phyloP scores from a whole-genome alignment of 2,797 vertebrate species.

The Pseudotriccus pelzelni region DNA sequence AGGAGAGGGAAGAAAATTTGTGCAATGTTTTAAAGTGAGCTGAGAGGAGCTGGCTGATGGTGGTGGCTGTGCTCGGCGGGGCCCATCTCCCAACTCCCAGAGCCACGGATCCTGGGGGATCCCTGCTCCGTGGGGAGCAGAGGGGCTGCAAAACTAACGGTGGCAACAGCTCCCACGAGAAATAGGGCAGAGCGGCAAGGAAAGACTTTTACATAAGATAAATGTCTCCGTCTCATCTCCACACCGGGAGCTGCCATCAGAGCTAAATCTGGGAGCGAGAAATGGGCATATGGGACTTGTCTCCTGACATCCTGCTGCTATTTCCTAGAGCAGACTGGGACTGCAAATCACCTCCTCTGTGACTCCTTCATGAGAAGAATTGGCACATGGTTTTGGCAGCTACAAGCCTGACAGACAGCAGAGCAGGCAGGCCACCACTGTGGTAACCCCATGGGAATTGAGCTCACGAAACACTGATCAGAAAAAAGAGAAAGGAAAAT shows the following conservation, averaged over 20 bases:
- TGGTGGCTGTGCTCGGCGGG: background rate
- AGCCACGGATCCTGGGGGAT: background rate
- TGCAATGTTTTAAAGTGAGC: background rate
- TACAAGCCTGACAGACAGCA: background rate
- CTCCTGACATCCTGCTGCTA: slow-evolving; percentile 1
- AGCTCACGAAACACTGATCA: rapidly evolving
- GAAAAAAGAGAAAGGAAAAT: background rate
- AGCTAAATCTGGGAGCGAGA: background rate
- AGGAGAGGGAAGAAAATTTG: background rate
- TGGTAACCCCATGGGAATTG: background rate
- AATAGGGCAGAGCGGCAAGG: background rate
- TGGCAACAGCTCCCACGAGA: background rate
- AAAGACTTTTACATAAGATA: background rate
- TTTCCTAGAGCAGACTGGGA: background rate
- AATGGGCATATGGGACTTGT: background rate
- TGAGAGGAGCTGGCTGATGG: background rate
- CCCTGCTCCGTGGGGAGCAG: background rate
- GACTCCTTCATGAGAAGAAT: background rate
- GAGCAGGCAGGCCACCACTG: rapidly evolving
- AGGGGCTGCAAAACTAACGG: background rate
- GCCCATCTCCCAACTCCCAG: background rate
- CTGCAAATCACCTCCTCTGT: background rate
- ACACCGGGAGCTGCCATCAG: background rate
- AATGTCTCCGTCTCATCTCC: background rate
- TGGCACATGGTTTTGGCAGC: slow-evolving; percentile 65